Percentiles rank a stretch among this genome's conserved stretches.
These are phyloP conservation scores for Dione juno DNA, from an alignment of 2,888 invertebrate genomes.

Conservation along the genomic window DNA sequence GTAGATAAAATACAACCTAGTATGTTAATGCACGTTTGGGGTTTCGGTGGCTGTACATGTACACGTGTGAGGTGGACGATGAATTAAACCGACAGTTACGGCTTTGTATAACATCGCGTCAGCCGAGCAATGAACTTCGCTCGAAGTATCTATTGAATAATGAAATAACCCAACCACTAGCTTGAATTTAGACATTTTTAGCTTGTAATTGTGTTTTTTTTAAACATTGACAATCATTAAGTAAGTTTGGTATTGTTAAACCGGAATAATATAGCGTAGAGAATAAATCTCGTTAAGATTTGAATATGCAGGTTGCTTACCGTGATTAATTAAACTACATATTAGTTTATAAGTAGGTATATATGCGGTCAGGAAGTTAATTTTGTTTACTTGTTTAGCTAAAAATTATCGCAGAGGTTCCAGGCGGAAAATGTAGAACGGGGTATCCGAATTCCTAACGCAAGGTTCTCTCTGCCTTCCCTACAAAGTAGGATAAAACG, in stretches of 20 bases:
- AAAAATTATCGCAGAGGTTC: no score
- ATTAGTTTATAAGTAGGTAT: no score
- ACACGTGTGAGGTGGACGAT: background rate
- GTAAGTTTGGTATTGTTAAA: background rate
- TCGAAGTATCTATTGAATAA: slow-evolving; percentile 63
- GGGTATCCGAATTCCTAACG: no score
- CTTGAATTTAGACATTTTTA: slow-evolving; percentile 24
- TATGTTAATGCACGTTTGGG: background rate
- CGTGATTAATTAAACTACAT: no score
- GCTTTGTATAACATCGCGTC: slow-evolving; percentile 19
- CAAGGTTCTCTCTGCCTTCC: no score
- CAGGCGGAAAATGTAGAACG: no score
- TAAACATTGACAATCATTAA: no score
- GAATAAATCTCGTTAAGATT: background rate
- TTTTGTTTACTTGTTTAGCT: no score
- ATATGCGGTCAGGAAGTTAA: no score
- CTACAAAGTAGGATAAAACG: no score
- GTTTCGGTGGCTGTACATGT: slow-evolving; percentile 2
- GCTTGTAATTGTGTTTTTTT: background rate
- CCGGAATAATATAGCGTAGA: no score
- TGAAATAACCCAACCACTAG: slow-evolving; percentile 53
- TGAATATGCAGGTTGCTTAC: slow-evolving; percentile 2
- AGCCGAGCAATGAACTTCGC: slow-evolving; percentile 47
- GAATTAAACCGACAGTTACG: slow-evolving; percentile 24
- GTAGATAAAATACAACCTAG: background rate